Evolutionary conservation across 2,888 invertebrate species (phyloP), one percentile per base, ranked within the genome.

Genomic region (Cremastinae sp.): DNA sequence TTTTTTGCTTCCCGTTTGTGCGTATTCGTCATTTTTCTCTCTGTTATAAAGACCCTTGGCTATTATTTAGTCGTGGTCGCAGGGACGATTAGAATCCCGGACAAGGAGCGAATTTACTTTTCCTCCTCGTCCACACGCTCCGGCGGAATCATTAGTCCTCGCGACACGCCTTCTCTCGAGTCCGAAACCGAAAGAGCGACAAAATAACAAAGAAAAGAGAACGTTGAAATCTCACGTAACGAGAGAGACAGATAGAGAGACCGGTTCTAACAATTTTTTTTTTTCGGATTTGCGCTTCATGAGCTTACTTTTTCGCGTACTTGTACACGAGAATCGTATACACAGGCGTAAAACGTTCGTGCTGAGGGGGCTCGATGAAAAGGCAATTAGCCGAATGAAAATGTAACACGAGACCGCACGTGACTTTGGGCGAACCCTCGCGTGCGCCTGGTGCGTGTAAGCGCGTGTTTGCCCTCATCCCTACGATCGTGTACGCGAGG

Each of bases 401-500:
- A 88, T 89, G 88, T 88, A 89, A 88, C 88, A 89, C 87, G 88
- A 88, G 88, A 88, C 85, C 86, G 88, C 88, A 88, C 88, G 88
- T 89, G 88, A 88, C 88, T 88, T 80, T 83, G 75, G 78, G 69
- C 79, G 68, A 78, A 78, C 78, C 78, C 78, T 76, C 76, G 72
- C 72, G 59, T 56, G 66, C 28, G 28, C 65, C 59, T 38, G 36
- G 43, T 69, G 71, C 75, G 71, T 56, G 66, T 43, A 66, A 65
- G 74, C 64, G 65, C 53, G 72, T 18, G 14, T 18, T 43, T 38
- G 36, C 9, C 49, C 45, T 7, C 20, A 3, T 20, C 14, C 12
- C 1, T 16, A 75, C 56, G 20, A 56, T 45, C 73, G 16, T 28
- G 51, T 53, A 47, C 64, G 62, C 53, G 66, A 56, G 66, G 41